These are phyloP conservation scores for Sarcophaga bullata DNA, from an alignment of 1,140 invertebrate genomes.

Conservation along the genomic window DNA sequence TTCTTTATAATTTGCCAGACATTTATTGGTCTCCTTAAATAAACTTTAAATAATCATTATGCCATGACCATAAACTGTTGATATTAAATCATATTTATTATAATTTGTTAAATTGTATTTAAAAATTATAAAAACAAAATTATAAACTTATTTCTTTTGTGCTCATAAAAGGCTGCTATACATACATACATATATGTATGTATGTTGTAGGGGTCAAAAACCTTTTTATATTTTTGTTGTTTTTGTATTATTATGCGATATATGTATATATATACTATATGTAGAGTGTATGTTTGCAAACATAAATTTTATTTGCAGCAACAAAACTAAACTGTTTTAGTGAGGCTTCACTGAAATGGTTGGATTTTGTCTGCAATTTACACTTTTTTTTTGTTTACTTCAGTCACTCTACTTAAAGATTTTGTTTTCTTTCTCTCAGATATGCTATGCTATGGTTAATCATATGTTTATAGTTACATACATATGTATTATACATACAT, in stretches of 20 bases:
- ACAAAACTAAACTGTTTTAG: background rate
- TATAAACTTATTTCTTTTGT: background rate
- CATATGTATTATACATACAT: background rate
- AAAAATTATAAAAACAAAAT: background rate
- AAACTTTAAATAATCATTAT: background rate
- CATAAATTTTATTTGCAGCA: background rate
- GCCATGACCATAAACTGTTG: background rate
- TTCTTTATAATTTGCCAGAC: background rate
- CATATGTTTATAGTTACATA: background rate
- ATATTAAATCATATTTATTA: conserved; percentile 11
- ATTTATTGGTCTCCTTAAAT: background rate
- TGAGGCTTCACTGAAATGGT: background rate
- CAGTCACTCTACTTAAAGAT: no score
- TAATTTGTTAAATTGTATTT: background rate
- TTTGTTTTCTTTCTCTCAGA: background rate
- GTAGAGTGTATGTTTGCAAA: background rate
- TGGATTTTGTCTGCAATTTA: no score
- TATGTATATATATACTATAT: no score
- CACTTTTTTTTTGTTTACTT: no score
- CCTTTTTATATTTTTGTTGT: background rate
- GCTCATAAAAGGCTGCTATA: background rate
- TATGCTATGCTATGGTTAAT: background rate
- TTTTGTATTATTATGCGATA: background rate
- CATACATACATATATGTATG: no score
- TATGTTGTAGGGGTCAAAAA: background rate